These are phyloP conservation scores for Piprites chloris DNA, from an alignment of 2,113 vertebrate genomes.

Conservation along the genomic window DNA sequence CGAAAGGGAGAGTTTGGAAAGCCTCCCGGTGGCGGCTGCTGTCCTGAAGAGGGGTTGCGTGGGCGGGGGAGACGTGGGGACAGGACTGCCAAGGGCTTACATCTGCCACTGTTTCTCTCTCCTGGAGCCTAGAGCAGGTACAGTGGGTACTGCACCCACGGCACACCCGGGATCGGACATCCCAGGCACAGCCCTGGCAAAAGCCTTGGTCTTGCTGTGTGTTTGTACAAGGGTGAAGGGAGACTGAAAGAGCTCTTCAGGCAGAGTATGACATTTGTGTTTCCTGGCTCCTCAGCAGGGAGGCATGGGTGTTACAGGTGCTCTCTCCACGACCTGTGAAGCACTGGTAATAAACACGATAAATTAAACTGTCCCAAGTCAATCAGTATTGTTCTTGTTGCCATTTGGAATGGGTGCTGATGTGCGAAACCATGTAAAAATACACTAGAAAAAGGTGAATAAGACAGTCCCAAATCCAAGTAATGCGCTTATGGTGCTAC, in stretches of 20 bases:
- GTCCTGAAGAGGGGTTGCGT: background rate
- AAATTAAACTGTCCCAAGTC: background rate
- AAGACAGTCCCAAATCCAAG: background rate
- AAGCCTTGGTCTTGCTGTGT: rapidly evolving
- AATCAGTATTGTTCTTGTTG: background rate
- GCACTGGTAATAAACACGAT: background rate
- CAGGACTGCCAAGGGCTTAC: background rate
- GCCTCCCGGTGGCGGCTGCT: background rate
- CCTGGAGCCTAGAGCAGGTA: background rate
- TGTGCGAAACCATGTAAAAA: background rate
- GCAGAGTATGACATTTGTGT: background rate
- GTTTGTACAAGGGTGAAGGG: background rate
- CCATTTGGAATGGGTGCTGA: background rate
- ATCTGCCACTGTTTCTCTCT: background rate
- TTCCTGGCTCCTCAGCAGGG: background rate
- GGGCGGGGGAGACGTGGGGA: rapidly evolving
- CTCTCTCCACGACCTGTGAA: background rate
- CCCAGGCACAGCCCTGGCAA: rapidly evolving
- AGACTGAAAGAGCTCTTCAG: background rate
- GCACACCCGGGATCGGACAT: rapidly evolving
- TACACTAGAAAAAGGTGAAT: background rate
- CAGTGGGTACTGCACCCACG: background rate
- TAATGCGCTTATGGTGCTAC: background rate
- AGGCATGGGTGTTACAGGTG: background rate
- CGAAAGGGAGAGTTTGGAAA: background rate